phyloP scores from a whole-genome alignment of 2,797 vertebrate genomes.

The Protonibea diacanthus region DNA sequence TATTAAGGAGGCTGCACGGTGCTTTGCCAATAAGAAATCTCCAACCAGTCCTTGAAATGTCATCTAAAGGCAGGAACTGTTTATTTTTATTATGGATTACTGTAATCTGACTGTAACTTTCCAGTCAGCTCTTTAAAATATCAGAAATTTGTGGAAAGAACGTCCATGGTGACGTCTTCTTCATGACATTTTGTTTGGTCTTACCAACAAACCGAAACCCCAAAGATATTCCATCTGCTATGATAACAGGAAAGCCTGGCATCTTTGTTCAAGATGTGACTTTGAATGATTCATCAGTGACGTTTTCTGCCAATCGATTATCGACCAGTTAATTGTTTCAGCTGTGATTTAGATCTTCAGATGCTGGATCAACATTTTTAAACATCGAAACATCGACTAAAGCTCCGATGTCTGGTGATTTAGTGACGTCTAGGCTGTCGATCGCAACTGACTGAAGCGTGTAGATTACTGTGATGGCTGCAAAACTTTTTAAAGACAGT shows the following conservation, averaged over 20 bases:
- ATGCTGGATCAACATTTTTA: too few species aligned
- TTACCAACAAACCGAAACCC: background rate
- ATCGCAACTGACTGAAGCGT: too few species aligned
- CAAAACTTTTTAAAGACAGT: too few species aligned
- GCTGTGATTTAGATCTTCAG: background rate
- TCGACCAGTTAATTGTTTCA: background rate
- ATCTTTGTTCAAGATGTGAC: background rate
- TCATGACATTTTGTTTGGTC: too few species aligned
- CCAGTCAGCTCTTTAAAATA: background rate
- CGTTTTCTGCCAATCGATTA: background rate
- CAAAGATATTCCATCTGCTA: background rate
- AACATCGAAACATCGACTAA: too few species aligned
- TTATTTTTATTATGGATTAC: background rate
- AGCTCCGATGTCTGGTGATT: too few species aligned
- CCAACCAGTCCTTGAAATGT: background rate
- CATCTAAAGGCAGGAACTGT: background rate
- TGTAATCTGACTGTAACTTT: background rate
- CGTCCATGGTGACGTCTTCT: background rate
- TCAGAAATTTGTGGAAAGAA: background rate
- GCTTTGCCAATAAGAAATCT: background rate
- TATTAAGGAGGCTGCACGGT: background rate
- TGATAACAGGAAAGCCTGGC: background rate
- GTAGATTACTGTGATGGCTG: too few species aligned
- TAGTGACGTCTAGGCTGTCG: too few species aligned
- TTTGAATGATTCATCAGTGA: background rate